Evolutionary conservation across 2,797 vertebrate species (phyloP).

Genomic region (Gastrophryne carolinensis): DNA sequence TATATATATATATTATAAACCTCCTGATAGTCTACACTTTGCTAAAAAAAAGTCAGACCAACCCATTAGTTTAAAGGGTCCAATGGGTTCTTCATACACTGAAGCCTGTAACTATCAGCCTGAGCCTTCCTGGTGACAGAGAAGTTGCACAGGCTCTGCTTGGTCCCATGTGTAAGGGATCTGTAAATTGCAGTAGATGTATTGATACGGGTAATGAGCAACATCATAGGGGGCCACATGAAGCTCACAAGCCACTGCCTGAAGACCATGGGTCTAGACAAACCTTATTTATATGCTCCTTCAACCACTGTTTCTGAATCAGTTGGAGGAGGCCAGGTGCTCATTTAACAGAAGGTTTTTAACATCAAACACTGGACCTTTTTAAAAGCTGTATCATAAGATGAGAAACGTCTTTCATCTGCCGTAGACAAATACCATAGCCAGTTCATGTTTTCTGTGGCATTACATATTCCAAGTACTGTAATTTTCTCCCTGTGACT

Average conservation of each 20-base stretch:
- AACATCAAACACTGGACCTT: conserved; percentile 11
- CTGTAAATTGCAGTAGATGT: too few species aligned
- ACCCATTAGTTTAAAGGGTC: too few species aligned
- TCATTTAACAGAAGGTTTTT: background rate
- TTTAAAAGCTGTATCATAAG: background rate
- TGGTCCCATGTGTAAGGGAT: too few species aligned
- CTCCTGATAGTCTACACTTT: too few species aligned
- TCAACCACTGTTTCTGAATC: background rate
- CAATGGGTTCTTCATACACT: too few species aligned
- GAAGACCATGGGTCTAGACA: background rate
- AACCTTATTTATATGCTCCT: background rate
- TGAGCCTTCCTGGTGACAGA: too few species aligned
- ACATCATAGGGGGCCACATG: background rate
- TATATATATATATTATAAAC: too few species aligned
- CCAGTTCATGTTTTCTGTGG: conserved; percentile 63
- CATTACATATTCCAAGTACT: conserved; percentile 66
- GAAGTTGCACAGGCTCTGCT: too few species aligned
- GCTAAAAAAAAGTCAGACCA: too few species aligned
- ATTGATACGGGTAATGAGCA: conserved; percentile 44
- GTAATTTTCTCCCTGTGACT: conserved; percentile 61
- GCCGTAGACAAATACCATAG: conserved; percentile 76
- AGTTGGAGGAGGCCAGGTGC: background rate
- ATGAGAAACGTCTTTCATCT: conserved; percentile 42
- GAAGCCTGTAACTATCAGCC: too few species aligned
- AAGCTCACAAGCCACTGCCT: background rate